Conservation (phyloP, 2,888 invertebrate genomes). For the Thera obeliscata region DNA sequence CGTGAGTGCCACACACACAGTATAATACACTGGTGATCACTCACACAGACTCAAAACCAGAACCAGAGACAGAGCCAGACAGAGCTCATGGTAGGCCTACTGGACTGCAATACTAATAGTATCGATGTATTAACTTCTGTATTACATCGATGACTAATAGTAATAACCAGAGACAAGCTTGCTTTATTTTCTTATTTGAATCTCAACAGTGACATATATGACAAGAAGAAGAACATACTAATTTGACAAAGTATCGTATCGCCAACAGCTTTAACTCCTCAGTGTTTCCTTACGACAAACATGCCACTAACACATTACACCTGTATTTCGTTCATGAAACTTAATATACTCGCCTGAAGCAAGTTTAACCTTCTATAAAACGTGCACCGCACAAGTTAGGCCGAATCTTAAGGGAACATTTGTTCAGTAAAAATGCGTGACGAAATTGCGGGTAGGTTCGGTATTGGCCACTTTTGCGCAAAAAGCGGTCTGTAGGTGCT, state of each 20-base stretch:
- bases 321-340: conserved; percentile 62
- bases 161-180: background rate
- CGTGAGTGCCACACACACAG: too few species aligned
- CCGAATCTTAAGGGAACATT: conserved; percentile 78
- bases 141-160: background rate
- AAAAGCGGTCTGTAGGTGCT: background rate
- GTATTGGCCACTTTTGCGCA: conserved; percentile 8
- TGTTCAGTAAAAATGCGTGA: conserved; percentile 80
- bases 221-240: conserved; percentile 6
- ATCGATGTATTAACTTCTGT: background rate
- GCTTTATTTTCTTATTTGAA: background rate
- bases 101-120: background rate
- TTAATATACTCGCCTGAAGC: conserved; percentile 58
- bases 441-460: conserved; percentile 75
- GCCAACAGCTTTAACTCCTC: conserved; percentile 26
- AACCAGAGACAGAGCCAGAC: too few species aligned
- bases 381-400: conserved; percentile 79
- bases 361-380: conserved; percentile 77
- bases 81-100: background rate
- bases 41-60: too few species aligned
- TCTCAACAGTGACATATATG: background rate
- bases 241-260: conserved; percentile 19
- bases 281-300: conserved; percentile 30
- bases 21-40: too few species aligned
- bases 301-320: conserved; percentile 57